phyloP scores from a whole-genome alignment of 2,797 vertebrate genomes.

The Natrix natrix region DNA sequence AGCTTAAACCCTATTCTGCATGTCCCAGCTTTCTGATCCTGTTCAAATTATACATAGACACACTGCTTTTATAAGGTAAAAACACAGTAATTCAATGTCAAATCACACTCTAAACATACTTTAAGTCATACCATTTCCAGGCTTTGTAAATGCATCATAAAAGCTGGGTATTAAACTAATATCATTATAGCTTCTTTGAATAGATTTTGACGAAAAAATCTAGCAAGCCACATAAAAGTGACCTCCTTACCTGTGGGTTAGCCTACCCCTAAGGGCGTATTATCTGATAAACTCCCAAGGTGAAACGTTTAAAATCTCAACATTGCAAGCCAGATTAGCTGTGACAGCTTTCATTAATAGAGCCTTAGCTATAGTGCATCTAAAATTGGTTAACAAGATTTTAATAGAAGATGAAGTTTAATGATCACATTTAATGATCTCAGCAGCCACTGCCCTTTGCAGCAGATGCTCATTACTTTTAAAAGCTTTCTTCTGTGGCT shows the following conservation, averaged over 20 bases:
- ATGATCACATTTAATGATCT: conserved; percentile 24
- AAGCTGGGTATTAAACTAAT: conserved; percentile 4
- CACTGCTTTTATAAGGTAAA: neutral
- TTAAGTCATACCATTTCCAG: conserved; percentile 25
- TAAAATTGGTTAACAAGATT: conserved; percentile 41
- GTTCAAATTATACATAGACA: neutral
- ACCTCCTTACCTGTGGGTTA: conserved; percentile 5
- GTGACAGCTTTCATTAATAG: conserved; percentile 35
- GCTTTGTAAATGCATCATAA: neutral
- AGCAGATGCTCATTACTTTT: conserved; percentile 33
- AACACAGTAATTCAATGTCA: neutral
- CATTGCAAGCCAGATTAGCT: conserved; percentile 2
- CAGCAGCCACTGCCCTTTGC: conserved; percentile 28
- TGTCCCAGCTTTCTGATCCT: neutral
- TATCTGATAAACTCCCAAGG: conserved; percentile 43
- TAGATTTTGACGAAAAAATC: neutral
- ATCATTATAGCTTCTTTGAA: neutral
- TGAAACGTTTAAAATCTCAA: neutral
- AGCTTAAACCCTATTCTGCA: neutral
- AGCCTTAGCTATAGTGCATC: conserved; percentile 40
- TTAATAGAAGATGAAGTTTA: conserved; percentile 41
- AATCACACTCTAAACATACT: fast-evolving
- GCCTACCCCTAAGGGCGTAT: conserved; percentile 23
- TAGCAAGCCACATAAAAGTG: neutral
- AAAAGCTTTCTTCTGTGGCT: conserved; percentile 15